Evolutionary conservation across 2,797 vertebrate species (phyloP), one percentile per base, ranked within the genome.

Genomic region (Enoplosus armatus): DNA sequence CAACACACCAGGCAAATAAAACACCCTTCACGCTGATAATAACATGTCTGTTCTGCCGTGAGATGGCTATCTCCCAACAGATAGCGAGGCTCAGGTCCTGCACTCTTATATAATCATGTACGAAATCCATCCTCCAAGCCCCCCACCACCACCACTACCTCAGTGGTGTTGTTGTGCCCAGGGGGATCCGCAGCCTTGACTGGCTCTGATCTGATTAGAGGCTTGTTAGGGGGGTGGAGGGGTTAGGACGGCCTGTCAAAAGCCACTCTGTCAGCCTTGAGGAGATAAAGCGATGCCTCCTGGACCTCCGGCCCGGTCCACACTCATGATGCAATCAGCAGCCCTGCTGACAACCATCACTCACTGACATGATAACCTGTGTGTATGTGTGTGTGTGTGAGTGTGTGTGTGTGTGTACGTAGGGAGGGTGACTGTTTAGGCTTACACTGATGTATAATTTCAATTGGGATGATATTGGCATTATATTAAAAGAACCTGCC

Each of bases 191-290:
- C 81, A 95, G 93, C 95, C 95, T 97, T 97, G 96, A 95, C 93
- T 72, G 76, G 68, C 76, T 72, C 31, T 72, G 86, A 90, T 90
- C 75, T 90, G 92, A 91, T 91, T 90, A 85, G 82, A 87, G 62
- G 75, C 74, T 78, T 67, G 71, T 81, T 70, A 1, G 16, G 18
- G 16, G 56, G 69, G n/a, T 15, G 43, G 50, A 33, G 33, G 56
- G 64, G 74, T 77, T 74, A 75, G 94, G 93, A 93, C 90, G 84
- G 92, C 88, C 91, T 94, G 94, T 95, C 94, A 96, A 92, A 93
- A 87, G 72, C 92, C 89, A 90, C 87, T 88, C 84, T 70, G 56
- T 73, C 93, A 95, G 93, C 96, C 96, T 97, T 97, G 95, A 95
- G 90, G 82, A 51, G 87, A 92, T 96, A 94, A 86, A 96, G 92